These are phyloP conservation scores for Numenius arquata DNA, from an alignment of 2,113 vertebrate genomes.

Conservation along the genomic window DNA sequence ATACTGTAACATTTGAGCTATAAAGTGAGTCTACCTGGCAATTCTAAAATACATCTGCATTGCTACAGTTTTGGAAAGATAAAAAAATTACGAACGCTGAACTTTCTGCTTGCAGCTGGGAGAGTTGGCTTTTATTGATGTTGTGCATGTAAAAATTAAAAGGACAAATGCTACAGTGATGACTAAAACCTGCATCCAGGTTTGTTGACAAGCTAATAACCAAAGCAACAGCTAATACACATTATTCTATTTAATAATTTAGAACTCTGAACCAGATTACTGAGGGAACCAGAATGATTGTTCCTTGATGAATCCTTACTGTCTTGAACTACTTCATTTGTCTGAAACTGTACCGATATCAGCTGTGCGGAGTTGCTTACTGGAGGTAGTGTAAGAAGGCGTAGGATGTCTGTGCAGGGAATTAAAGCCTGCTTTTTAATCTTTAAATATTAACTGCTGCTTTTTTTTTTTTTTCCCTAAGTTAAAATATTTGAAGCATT, in stretches of 20 bases:
- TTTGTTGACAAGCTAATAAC: neutral
- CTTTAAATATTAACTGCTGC: neutral
- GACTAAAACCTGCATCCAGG: neutral
- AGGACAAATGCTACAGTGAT: neutral
- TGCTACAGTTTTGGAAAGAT: neutral
- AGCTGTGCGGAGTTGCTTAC: neutral
- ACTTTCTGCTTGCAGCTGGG: neutral
- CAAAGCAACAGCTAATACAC: neutral
- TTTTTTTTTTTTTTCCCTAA: neutral
- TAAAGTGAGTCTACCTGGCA: neutral
- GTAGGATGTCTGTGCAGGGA: neutral
- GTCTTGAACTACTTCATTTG: neutral
- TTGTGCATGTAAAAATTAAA: neutral
- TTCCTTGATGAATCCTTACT: neutral
- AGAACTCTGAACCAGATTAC: neutral
- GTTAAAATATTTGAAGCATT: neutral
- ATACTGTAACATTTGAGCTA: neutral
- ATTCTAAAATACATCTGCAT: neutral
- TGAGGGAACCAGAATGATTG: neutral
- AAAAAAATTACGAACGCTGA: neutral
- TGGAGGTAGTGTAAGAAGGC: neutral
- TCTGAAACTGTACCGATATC: neutral
- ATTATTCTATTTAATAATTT: neutral
- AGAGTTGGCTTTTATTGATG: neutral
- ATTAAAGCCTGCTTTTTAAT: neutral